These are phyloP conservation scores for Hypocryptadius cinnamomeus DNA, from an alignment of 2,113 vertebrate species.

Conservation along the genomic window DNA sequence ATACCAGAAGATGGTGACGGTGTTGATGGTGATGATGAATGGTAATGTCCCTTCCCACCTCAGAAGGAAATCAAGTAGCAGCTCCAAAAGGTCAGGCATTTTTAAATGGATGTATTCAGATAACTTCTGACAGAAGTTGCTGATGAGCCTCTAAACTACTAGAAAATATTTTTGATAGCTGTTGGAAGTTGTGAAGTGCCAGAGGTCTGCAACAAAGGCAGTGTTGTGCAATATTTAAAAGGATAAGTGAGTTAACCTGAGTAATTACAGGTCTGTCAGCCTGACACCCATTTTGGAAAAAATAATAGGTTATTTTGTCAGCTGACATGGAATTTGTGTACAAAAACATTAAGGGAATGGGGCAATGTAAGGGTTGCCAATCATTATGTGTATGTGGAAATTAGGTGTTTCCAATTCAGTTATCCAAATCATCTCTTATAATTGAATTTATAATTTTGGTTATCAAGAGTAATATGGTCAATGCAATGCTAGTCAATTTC, in stretches of 20 bases:
- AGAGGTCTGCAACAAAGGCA: not conserved
- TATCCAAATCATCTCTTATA: not conserved
- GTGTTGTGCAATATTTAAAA: not conserved
- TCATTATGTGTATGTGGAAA: not conserved
- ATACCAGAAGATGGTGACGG: not conserved
- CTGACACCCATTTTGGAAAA: not conserved
- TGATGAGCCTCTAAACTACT: not conserved
- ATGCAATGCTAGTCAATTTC: not conserved
- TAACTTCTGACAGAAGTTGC: slow-evolving; percentile 1
- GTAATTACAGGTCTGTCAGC: not conserved
- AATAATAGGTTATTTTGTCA: not conserved
- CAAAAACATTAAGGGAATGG: not conserved
- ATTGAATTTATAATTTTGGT: not conserved
- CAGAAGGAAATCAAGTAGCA: slow-evolving; percentile 26
- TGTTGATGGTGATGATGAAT: slow-evolving; percentile 33
- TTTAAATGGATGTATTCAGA: not conserved
- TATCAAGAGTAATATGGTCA: not conserved
- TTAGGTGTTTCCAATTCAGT: not conserved
- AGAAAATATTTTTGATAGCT: not conserved
- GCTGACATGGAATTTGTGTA: not conserved
- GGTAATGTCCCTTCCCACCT: slow-evolving; percentile 13
- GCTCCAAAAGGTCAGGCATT: not conserved
- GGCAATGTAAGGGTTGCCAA: not conserved
- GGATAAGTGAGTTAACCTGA: not conserved
- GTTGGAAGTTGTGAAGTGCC: not conserved